Conservation (phyloP, 2,888 invertebrate genomes). For the Protodeltote pygarga region DNA sequence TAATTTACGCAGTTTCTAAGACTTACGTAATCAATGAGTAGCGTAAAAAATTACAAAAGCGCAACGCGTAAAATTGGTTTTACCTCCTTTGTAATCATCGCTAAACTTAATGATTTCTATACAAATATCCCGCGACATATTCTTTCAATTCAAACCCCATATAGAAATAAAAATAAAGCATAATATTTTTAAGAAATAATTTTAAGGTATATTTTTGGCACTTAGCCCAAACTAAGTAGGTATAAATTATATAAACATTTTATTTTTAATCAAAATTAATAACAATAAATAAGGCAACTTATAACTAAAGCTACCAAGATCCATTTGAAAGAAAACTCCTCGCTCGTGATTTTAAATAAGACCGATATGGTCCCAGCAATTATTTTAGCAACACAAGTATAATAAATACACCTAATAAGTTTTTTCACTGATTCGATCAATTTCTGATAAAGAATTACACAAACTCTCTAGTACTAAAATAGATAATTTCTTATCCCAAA, state of each 20-base stretch:
- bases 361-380: conserved; percentile 30
- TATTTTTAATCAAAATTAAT: conserved; percentile 10
- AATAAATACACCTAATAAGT: too few relatives aligned
- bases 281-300: conserved; percentile 43
- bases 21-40: neutral
- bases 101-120: neutral
- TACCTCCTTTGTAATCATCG: neutral
- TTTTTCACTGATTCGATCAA: too few relatives aligned
- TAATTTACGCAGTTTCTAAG: neutral
- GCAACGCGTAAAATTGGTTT: neutral
- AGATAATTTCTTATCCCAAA: too few relatives aligned
- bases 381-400: conserved; percentile 3
- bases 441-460: too few relatives aligned
- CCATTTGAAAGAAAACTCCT: conserved; percentile 11
- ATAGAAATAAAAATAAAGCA: conserved; percentile 6
- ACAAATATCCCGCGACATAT: conserved; percentile 1
- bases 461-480: too few relatives aligned
- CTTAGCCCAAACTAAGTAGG: conserved; percentile 34
- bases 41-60: neutral
- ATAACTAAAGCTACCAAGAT: conserved; percentile 38
- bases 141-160: neutral
- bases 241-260: conserved; percentile 7
- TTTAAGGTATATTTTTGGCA: conserved; percentile 41
- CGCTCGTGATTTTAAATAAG: conserved; percentile 16
- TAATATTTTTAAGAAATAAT: neutral